A percentile compares a stretch with the other conserved stretches of the same genome.
These are phyloP conservation scores for Hylia prasina DNA, from an alignment of 2,113 vertebrate genomes.

Conservation along the genomic window DNA sequence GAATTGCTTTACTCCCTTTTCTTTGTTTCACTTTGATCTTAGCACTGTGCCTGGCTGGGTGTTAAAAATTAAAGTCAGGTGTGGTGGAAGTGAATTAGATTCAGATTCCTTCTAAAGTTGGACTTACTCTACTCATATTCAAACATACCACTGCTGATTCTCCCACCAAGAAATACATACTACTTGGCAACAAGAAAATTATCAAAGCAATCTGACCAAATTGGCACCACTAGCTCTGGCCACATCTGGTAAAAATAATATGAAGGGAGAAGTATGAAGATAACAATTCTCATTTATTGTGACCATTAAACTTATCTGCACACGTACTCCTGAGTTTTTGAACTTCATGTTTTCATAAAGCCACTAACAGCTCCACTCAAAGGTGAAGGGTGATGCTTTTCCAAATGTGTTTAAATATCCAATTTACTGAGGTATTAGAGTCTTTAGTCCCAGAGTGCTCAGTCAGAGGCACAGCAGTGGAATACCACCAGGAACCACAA, in stretches of 20 bases:
- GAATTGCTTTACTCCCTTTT: not conserved
- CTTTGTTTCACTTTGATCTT: constrained; percentile 47
- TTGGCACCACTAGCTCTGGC: not conserved
- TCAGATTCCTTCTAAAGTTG: constrained; percentile 49
- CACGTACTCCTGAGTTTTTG: not conserved
- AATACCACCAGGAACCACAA: not conserved
- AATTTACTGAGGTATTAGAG: not conserved
- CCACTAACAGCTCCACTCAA: not conserved
- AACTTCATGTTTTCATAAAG: constrained; percentile 17
- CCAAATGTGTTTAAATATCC: not conserved
- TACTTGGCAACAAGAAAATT: constrained; percentile 45
- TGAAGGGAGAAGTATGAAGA: constrained; percentile 17
- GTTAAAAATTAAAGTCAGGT: constrained; percentile 62
- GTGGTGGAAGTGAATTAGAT: constrained; percentile 38
- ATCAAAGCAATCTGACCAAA: constrained; percentile 59
- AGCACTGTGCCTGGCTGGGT: not conserved
- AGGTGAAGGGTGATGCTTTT: constrained; percentile 11
- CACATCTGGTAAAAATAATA: constrained; percentile 54
- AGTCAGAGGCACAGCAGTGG: not conserved
- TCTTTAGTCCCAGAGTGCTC: not conserved
- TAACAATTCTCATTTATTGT: constrained; percentile 57
- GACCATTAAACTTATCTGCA: constrained; percentile 38
- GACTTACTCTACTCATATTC: not conserved
- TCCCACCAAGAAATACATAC: constrained; percentile 40
- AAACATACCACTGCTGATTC: constrained; percentile 23